Evolutionary conservation across 1,140 invertebrate genomes (phyloP).

Genomic region (Drosophila yakuba): DNA sequence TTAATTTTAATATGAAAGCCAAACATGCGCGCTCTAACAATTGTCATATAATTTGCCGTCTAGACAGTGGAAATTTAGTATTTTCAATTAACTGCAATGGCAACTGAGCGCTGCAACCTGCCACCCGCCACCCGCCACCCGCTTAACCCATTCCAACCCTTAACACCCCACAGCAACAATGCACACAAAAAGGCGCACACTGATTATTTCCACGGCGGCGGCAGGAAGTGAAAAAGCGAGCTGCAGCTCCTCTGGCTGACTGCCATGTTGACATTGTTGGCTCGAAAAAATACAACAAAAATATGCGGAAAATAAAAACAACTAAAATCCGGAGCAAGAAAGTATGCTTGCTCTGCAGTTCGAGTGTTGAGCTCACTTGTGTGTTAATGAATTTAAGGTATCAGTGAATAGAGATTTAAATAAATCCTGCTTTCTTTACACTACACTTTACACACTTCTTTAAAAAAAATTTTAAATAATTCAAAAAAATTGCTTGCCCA

Average conservation of each 20-base stretch:
- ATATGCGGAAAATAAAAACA: constrained; percentile 21
- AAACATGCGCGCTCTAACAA: constrained; percentile 79
- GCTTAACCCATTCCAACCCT: constrained; percentile 12
- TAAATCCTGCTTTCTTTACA: too few species aligned
- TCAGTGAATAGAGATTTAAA: neutral
- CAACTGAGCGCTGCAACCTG: constrained; percentile 39
- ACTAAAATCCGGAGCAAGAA: constrained; percentile 5
- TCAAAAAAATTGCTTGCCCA: too few species aligned
- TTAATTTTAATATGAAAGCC: constrained; percentile 84
- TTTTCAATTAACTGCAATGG: constrained; percentile 84
- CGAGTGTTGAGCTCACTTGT: neutral
- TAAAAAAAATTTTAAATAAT: too few species aligned
- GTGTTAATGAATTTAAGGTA: neutral
- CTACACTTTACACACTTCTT: too few species aligned
- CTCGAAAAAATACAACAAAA: neutral
- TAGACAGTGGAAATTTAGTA: constrained; percentile 84
- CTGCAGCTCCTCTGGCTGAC: constrained; percentile 32
- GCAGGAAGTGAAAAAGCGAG: constrained; percentile 17
- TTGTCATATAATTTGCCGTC: constrained; percentile 85
- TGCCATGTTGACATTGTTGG: constrained; percentile 72
- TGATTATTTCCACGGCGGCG: constrained; percentile 20
- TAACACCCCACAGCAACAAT: constrained; percentile 61
- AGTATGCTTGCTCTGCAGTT: neutral
- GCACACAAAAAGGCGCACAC: constrained; percentile 77
- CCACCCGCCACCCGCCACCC: neutral